Base-by-base conservation (phyloP, 2,797 vertebrate genomes). In the Trichosurus vulpecula region DNA sequence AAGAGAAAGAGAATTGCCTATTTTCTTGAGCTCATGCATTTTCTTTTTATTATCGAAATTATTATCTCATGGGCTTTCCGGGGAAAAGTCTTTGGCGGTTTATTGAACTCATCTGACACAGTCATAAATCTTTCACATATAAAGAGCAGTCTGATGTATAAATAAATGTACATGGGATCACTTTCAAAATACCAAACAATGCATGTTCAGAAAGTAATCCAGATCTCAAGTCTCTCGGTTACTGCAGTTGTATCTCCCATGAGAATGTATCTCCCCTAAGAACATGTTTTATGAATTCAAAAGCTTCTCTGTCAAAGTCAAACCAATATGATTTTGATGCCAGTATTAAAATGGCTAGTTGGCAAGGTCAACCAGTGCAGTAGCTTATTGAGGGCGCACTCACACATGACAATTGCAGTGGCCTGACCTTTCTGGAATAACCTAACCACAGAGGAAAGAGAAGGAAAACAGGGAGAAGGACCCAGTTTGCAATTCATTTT, bases 231-330 rank as follows among this genome's bases (percentile, higher is more conserved):
- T 51, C 97, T 92, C 74, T 81, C 92, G n/a, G 31, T 95, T 94
- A 92, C 96, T 92, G 41, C 56, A 96, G 95, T 93, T 91, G 52
- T 90, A 90, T 94, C 94, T 93, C 96, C 97, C 55, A 56, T 61
- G 57, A 91, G 54, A 90, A 95, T 91, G 56, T 56, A 95, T 94
- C 90, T 94, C 90, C 47, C 89, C 91, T 91, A 92, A 94, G 91
- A 95, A 95, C 22, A 91, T 90, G 92, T 94, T 97, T 92, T 94
- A 93, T 93, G 94, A 94, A 96, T 94, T 94, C 94, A 96, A 96
- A 95, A 56, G 90, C 94, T 97, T 27, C 92, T 93, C 95, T 95
- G 66, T 96, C 51, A 57, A 92, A 90, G 55, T 56, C 93, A 92
- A 58, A 54, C 91, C 52, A 90, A 52, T 93, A 11, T 57, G 92